phyloP scores from a whole-genome alignment of 2,888 invertebrate species.

The Brachyopa scutellaris region DNA sequence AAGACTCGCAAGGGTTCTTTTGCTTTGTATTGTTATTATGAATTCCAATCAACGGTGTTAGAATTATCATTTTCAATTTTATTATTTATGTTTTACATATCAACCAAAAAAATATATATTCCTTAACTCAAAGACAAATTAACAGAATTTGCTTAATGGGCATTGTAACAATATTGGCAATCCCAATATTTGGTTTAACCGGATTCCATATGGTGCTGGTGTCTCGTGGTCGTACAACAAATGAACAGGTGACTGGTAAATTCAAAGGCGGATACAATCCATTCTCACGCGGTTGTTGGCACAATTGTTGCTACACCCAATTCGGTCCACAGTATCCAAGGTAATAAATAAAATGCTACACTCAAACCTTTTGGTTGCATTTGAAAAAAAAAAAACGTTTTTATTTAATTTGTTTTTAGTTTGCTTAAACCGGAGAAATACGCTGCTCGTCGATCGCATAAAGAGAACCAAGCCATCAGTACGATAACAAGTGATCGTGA shows the following conservation, averaged over 20 bases:
- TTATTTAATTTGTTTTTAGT: conserved; percentile 79
- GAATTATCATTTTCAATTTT: too few relatives aligned
- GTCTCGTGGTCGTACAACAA: conserved; percentile 97
- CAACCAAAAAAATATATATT: too few relatives aligned
- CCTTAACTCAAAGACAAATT: conserved; percentile 66
- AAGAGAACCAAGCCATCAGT: conserved; percentile 82
- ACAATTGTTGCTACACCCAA: conserved; percentile 96
- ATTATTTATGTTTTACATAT: too few relatives aligned
- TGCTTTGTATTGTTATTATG: too few relatives aligned
- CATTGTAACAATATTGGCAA: conserved; percentile 93
- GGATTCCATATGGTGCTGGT: conserved; percentile 99
- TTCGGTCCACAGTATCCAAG: conserved; percentile 99
- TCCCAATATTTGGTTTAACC: conserved; percentile 98
- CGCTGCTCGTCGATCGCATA: conserved; percentile 84
- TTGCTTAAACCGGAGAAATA: conserved; percentile 87
- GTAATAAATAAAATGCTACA: conserved; percentile 85
- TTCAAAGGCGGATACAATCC: conserved; percentile 99
- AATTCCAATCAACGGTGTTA: too few relatives aligned
- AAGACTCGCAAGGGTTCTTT: too few relatives aligned
- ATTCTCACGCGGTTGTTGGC: conserved; percentile 96
- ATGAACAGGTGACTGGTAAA: conserved; percentile 99
- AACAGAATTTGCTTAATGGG: conserved; percentile 94
- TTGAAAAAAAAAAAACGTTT: neutral
- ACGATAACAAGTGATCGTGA: conserved; percentile 82
- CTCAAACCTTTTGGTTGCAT: too few relatives aligned